Conservation (phyloP, 2,113 vertebrate species). For the Larimichthys crocea region DNA sequence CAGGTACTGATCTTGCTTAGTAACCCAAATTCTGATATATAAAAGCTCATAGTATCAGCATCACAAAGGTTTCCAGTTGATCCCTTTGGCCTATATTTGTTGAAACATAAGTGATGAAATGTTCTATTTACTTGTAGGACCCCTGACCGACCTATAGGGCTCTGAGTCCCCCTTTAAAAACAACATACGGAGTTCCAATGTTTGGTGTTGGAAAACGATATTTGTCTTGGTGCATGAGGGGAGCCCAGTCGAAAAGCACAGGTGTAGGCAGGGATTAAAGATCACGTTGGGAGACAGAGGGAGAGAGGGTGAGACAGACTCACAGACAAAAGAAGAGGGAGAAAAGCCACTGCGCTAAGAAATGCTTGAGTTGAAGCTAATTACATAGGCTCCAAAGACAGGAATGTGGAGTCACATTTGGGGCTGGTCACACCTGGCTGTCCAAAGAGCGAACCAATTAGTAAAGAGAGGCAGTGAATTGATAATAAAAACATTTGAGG, state of each 20-base stretch:
- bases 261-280: slow-evolving; percentile 78
- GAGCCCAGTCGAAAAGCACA: slow-evolving; percentile 70
- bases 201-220: slow-evolving; percentile 43
- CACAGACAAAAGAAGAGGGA: slow-evolving; percentile 70
- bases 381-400: slow-evolving; percentile 75
- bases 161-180: slow-evolving; percentile 25
- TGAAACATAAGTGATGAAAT: slow-evolving; percentile 27
- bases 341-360: slow-evolving; percentile 66
- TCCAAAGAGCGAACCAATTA: slow-evolving; percentile 71
- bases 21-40: background rate
- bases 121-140: slow-evolving; percentile 17
- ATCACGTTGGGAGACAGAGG: slow-evolving; percentile 59
- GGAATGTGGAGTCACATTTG: slow-evolving; percentile 80
- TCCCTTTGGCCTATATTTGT: slow-evolving; percentile 14
- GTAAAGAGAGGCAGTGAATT: slow-evolving; percentile 67
- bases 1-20: background rate
- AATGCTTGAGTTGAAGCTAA: slow-evolving; percentile 79
- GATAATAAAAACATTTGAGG: slow-evolving; percentile 63
- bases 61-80: background rate
- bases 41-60: background rate
- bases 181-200: slow-evolving; percentile 40
- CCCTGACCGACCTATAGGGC: background rate
- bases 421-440: slow-evolving; percentile 78
- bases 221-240: slow-evolving; percentile 62
- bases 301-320: slow-evolving; percentile 30